Evolutionary conservation across 1,140 invertebrate genomes (phyloP).

Genomic region (Saccostrea cuccullata): DNA sequence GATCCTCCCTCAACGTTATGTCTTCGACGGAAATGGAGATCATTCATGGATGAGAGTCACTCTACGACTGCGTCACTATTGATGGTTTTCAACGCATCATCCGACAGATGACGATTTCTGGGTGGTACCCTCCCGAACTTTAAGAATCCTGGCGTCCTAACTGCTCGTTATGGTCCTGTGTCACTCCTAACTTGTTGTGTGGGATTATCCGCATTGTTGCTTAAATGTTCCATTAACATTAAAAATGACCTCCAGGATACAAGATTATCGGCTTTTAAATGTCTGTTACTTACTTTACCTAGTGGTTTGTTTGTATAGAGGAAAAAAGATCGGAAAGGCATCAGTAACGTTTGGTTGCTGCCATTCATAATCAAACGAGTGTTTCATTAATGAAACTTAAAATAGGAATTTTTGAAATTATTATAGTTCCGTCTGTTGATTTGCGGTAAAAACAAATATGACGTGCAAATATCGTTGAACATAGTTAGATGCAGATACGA

Average conservation of each 20-base stretch:
- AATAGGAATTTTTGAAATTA: not conserved
- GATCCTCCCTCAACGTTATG: constrained; percentile 6
- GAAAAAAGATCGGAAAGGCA: constrained; percentile 3
- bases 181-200: not conserved
- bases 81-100: constrained; percentile 9
- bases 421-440: not conserved
- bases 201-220: constrained; percentile 8
- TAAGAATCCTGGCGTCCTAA: not conserved
- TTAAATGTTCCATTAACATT: constrained; percentile 32
- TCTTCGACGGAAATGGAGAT: constrained; percentile 8
- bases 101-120: not conserved
- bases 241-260: not conserved
- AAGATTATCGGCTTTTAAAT: constrained; percentile 22
- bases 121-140: not conserved
- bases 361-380: not conserved
- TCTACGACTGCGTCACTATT: not conserved
- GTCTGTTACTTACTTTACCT: constrained; percentile 10
- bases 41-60: not conserved
- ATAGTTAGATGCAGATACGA: too few relatives aligned
- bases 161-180: not conserved
- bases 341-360: not conserved
- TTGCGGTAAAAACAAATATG: not conserved
- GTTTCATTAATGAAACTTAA: too few relatives aligned
- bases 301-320: constrained; percentile 3
- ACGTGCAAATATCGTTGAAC: not conserved